Conservation (phyloP, 2,113 vertebrate genomes). For the Periophthalmus modestus region DNA sequence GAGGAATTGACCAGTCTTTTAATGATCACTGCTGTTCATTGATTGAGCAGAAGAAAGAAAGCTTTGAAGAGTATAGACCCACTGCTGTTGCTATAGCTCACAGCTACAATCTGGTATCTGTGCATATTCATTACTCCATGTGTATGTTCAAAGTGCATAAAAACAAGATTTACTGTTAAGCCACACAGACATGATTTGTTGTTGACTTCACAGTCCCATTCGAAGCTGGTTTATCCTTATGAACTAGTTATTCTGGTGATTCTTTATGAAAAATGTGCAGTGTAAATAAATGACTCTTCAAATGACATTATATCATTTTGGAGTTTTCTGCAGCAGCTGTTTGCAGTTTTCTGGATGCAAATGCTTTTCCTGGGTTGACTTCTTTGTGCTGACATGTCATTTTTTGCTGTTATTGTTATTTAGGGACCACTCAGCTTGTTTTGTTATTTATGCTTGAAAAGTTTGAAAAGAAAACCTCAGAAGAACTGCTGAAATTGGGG, state of each 20-base stretch:
- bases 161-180: background rate
- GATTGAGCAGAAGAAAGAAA: slow-evolving; percentile 50
- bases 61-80: slow-evolving; percentile 28
- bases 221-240: background rate
- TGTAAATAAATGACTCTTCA: background rate
- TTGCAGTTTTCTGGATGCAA: background rate
- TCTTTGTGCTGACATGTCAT: background rate
- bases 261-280: background rate
- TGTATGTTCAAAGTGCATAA: background rate
- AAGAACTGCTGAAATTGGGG: slow-evolving; percentile 9
- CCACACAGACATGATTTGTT: background rate
- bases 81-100: slow-evolving; percentile 21
- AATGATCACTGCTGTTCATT: slow-evolving; percentile 45
- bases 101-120: background rate
- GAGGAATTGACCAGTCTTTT: slow-evolving; percentile 54
- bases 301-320: background rate
- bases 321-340: background rate
- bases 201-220: background rate
- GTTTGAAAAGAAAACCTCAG: slow-evolving; percentile 15
- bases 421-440: background rate
- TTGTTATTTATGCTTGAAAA: background rate
- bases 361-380: background rate
- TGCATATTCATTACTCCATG: background rate
- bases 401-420: slow-evolving; percentile 3
- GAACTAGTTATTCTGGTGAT: background rate